These are phyloP conservation scores for Caerostris extrusa DNA, from an alignment of 1,140 invertebrate species.

Conservation along the genomic window DNA sequence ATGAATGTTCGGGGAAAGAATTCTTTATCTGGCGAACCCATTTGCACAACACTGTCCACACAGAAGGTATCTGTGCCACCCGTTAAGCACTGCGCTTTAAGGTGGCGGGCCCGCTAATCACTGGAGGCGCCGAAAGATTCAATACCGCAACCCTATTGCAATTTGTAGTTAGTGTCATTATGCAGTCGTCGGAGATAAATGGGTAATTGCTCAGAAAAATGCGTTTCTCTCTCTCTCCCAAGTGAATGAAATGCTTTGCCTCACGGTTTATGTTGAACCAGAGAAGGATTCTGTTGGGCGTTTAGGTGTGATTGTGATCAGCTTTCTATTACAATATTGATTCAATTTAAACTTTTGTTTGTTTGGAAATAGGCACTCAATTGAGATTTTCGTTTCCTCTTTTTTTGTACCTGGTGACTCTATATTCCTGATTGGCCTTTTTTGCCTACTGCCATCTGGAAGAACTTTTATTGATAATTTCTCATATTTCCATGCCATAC, in stretches of 20 bases:
- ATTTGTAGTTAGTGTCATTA: background rate
- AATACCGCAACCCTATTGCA: background rate
- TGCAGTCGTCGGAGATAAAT: background rate
- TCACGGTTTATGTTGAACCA: background rate
- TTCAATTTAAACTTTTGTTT: too few relatives aligned
- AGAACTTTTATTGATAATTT: too few relatives aligned
- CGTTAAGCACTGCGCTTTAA: background rate
- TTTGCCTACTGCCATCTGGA: too few relatives aligned
- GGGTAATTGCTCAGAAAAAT: background rate
- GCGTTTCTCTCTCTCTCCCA: background rate
- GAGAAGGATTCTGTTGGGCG: too few relatives aligned
- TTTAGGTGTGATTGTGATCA: too few relatives aligned
- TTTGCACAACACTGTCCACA: constrained; percentile 51
- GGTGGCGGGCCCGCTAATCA: constrained; percentile 40
- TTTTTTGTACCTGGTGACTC: too few relatives aligned
- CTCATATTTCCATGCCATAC: too few relatives aligned
- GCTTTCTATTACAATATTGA: too few relatives aligned
- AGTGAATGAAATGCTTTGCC: background rate
- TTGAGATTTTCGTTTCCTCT: too few relatives aligned
- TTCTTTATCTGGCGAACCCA: constrained; percentile 61
- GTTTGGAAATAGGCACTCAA: too few relatives aligned
- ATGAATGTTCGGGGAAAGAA: constrained; percentile 47
- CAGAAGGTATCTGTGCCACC: background rate
- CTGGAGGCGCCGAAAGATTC: background rate
- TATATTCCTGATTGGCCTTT: too few relatives aligned